Evolutionary conservation across 2,888 invertebrate species (phyloP), one percentile per base, ranked within the genome.

Genomic region (Platycheirus albimanus): DNA sequence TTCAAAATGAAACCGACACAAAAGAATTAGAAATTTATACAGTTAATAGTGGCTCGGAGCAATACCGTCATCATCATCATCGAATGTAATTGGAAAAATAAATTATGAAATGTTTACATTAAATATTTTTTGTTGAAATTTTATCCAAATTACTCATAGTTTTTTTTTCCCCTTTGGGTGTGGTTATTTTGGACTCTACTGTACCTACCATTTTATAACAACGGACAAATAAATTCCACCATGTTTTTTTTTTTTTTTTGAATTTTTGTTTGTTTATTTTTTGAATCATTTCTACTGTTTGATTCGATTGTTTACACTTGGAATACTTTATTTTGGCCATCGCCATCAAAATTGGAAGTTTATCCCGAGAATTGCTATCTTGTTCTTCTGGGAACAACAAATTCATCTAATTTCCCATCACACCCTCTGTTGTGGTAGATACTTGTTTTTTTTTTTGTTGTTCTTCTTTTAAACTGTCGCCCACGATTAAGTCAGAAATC

Each of bases 261-360:
- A 38, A 11, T 41, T 43, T 61, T 28, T 61, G 45, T 61, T 45
- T 61, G 19, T 45, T 61, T 61, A 45, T 19, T 43, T 61, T 43
- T 19, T 19, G 43, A 61, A 30, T 30, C 30, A 61, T 17, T 43
- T 56, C 56, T 20, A 54, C 3, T 54, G 36, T 13, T 15, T 33
- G 38, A 75, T 58, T 67, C 33, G 8, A 38, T 67, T 66, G 67
- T 67, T 61, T 75, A 61, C 49, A 20, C 51, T 43, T 56, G 8
- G 58, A 67, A 45, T 51, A 45, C 30, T 43, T 11, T 30, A n/a
- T n/a, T n/a, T n/a, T n/a, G n/a, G n/a, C 45, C 45, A 24, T 28
- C 41, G 15, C 19, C 20, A 15, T 51, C 24, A 24, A 24, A n/a
- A n/a, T 24, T 24, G 24, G 24, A 24, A 4, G 3, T 24, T 24